Evolutionary conservation across 2,113 vertebrate species (phyloP).

Genomic region (Enhydra lutris): DNA sequence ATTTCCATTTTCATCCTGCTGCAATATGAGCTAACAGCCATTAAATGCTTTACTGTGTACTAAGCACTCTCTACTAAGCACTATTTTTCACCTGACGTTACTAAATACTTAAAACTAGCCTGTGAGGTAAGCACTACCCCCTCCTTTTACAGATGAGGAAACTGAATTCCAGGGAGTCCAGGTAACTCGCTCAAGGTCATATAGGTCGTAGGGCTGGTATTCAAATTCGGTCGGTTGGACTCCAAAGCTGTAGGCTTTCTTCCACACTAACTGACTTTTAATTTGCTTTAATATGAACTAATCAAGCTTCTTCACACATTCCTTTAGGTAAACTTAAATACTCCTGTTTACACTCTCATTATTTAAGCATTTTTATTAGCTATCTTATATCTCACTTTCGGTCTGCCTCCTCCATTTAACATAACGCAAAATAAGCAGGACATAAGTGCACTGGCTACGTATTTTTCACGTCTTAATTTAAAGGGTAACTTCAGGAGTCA

Average conservation of each 20-base stretch:
- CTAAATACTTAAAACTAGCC: background rate
- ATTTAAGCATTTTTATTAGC: background rate
- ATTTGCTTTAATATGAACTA: conserved; percentile 37
- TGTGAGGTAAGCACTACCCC: conserved; percentile 4
- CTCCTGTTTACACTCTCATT: background rate
- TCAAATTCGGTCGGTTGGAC: background rate
- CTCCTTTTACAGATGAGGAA: background rate
- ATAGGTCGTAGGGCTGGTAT: background rate
- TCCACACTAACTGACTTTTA: background rate
- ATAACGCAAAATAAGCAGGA: background rate
- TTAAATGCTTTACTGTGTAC: background rate
- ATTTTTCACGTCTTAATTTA: background rate
- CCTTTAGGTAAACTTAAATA: conserved; percentile 32
- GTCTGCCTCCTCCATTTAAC: background rate
- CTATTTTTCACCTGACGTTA: background rate
- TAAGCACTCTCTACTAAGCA: background rate
- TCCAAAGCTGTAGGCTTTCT: background rate
- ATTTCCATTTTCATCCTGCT: background rate
- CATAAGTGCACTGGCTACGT: background rate
- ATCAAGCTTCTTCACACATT: conserved; percentile 33
- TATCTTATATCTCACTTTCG: conserved; percentile 8
- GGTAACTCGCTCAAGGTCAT: background rate
- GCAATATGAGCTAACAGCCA: background rate
- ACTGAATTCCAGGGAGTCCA: conserved; percentile 25
- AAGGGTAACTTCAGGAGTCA: background rate